These are phyloP conservation scores for Parthenolecanium corni DNA, from an alignment of 2,888 invertebrate genomes.

Conservation along the genomic window DNA sequence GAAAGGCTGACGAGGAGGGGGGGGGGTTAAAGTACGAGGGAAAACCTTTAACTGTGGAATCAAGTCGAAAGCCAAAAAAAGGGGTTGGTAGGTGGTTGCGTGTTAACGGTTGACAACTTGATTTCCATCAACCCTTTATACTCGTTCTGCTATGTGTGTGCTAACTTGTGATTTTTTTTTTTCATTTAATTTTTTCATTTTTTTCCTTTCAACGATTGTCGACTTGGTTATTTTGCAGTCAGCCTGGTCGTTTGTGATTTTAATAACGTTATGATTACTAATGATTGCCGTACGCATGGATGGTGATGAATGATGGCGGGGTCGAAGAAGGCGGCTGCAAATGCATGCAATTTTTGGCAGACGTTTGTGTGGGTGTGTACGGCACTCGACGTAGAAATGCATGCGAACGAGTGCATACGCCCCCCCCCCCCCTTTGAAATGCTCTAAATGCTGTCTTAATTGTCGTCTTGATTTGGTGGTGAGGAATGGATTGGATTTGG, in stretches of 20 bases:
- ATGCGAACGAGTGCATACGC: not conserved
- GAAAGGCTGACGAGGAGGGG: not conserved
- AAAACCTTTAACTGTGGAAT: constrained; percentile 5
- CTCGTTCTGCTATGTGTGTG: not conserved
- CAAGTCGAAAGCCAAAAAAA: constrained; percentile 26
- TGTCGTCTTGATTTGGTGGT: no score
- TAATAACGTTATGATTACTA: constrained; percentile 14
- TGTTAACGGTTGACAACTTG: constrained; percentile 1
- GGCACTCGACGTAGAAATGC: not conserved
- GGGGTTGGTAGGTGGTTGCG: constrained; percentile 6
- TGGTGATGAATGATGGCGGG: no score
- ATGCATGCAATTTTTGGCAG: no score
- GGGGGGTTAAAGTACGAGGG: not conserved
- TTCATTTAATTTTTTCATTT: not conserved
- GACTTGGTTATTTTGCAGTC: not conserved
- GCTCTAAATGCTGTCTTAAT: no score
- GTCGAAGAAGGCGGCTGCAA: no score
- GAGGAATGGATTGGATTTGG: no score
- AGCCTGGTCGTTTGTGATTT: not conserved
- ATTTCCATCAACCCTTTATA: constrained; percentile 1
- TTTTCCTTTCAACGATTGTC: not conserved
- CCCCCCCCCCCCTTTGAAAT: not conserved
- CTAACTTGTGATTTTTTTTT: not conserved
- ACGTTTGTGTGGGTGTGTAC: no score
- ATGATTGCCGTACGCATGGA: not conserved